Percentiles rank a stretch among this genome's conserved stretches.
phyloP scores from a whole-genome alignment of 2,113 vertebrate species.

The Melospiza georgiana region DNA sequence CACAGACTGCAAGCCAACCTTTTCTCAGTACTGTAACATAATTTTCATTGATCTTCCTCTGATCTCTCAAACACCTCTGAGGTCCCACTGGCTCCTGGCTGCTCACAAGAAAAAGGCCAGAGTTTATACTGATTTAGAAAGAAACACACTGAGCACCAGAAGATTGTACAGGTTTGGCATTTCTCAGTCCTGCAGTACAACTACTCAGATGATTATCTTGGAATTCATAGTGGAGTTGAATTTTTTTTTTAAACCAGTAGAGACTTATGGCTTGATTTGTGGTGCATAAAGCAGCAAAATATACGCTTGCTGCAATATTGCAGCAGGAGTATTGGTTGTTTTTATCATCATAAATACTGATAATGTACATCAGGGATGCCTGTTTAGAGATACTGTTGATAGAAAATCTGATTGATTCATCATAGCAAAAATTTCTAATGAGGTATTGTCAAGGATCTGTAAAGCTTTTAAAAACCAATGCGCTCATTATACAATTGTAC shows the following conservation, averaged over 20 bases:
- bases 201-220: background rate
- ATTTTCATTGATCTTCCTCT: conserved; percentile 52
- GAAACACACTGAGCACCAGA: background rate
- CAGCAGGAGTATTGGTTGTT: background rate
- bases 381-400: background rate
- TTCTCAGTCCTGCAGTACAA: conserved; percentile 14
- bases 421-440: background rate
- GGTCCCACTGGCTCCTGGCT: conserved; percentile 9
- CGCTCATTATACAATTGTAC: background rate
- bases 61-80: conserved; percentile 25
- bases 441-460: background rate
- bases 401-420: background rate
- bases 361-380: fast-evolving
- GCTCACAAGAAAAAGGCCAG: conserved; percentile 32
- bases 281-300: background rate
- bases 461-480: background rate
- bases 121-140: conserved; percentile 5
- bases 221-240: background rate
- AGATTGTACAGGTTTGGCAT: conserved; percentile 17
- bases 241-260: background rate
- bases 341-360: background rate
- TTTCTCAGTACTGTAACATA: conserved; percentile 32
- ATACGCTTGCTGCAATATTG: background rate
- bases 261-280: background rate
- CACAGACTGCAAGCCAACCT: background rate